A percentile compares a stretch with the other conserved stretches of the same genome.
These are phyloP conservation scores for Craniophora ligustri DNA, from an alignment of 2,888 invertebrate species.

Conservation along the genomic window DNA sequence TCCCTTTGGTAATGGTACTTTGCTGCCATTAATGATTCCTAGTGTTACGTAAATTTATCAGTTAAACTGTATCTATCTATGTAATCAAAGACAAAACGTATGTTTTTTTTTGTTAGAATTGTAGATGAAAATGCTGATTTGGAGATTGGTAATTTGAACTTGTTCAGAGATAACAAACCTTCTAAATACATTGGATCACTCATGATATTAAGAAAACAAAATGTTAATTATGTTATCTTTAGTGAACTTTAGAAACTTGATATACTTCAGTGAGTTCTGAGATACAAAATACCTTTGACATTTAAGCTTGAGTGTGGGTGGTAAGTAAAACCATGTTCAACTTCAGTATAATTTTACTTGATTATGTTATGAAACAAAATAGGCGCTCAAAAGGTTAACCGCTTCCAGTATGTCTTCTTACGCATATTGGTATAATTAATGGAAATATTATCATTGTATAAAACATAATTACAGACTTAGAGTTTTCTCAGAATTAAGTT, in stretches of 20 bases:
- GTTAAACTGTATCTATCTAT: no score
- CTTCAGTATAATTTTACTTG: slow-evolving; percentile 11
- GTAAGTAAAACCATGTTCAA: slow-evolving; percentile 13
- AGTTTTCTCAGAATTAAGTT: no score
- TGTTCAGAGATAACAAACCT: no score
- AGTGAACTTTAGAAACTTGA: slow-evolving; percentile 5
- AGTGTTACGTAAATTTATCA: no score
- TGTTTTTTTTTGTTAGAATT: no score
- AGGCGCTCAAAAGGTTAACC: slow-evolving; percentile 17
- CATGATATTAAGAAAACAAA: no score
- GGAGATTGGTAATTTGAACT: no score
- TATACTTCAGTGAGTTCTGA: background rate
- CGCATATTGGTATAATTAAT: slow-evolving; percentile 20
- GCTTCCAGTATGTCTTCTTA: slow-evolving; percentile 9
- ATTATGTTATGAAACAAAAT: slow-evolving; percentile 23
- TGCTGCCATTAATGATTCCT: no score
- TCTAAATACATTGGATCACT: no score
- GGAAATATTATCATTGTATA: slow-evolving; percentile 3
- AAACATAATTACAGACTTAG: background rate
- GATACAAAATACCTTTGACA: slow-evolving; percentile 8
- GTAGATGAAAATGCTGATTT: no score
- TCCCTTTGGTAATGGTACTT: no score
- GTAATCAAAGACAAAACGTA: no score
- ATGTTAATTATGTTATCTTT: slow-evolving; percentile 1
- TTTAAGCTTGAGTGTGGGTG: slow-evolving; percentile 30